Conservation (phyloP, 2,888 invertebrate genomes). For the Nomada ferruginata region DNA sequence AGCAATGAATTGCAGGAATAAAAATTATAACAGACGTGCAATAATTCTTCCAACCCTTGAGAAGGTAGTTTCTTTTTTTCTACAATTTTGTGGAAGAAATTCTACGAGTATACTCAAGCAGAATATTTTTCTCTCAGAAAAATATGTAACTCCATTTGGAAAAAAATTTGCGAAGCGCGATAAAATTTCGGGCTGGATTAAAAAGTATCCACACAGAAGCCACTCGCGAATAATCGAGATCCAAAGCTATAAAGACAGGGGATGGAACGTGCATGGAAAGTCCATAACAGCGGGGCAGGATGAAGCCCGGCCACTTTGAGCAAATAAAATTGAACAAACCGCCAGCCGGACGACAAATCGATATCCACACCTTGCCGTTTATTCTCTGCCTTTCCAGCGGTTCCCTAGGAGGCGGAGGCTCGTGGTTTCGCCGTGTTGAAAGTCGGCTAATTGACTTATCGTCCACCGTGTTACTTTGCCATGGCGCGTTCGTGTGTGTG, state of each 20-base stretch:
- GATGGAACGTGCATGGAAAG: constrained; percentile 8
- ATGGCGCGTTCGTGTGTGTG: background rate
- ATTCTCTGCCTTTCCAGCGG: constrained; percentile 11
- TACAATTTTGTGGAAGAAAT: too few species aligned
- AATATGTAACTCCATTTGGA: background rate
- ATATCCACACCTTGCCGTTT: constrained; percentile 14
- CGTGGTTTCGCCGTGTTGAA: constrained; percentile 32
- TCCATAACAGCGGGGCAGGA: background rate
- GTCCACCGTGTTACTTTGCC: constrained; percentile 16
- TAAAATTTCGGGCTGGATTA: background rate
- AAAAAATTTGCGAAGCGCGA: background rate
- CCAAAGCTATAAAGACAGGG: constrained; percentile 21
- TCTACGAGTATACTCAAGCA: too few species aligned
- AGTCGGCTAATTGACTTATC: constrained; percentile 51
- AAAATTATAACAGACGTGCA: too few species aligned
- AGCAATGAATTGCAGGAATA: too few species aligned
- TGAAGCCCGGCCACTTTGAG: constrained; percentile 1
- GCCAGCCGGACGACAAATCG: constrained; percentile 28
- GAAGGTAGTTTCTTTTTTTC: too few species aligned
- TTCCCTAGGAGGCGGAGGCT: constrained; percentile 23
- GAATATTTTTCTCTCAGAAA: too few species aligned
- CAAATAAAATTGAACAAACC: constrained; percentile 39
- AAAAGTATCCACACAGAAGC: background rate
- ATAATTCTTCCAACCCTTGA: too few species aligned
- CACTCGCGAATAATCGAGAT: background rate